Evolutionary conservation across 2,888 invertebrate species (phyloP).

Genomic region (Leptothorax acervorum): DNA sequence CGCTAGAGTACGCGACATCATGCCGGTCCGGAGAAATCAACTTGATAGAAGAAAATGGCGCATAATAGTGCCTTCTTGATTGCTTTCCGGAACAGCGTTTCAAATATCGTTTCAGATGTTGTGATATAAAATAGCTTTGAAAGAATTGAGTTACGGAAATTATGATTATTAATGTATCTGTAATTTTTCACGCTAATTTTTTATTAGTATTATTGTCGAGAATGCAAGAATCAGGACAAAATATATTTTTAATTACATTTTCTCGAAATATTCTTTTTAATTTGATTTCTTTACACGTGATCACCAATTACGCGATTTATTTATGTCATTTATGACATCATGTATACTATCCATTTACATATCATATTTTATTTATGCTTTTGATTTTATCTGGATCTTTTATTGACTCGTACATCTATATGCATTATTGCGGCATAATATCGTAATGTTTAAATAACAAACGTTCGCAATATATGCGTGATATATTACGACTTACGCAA

Average conservation of each 20-base stretch:
- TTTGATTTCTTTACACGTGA: not conserved
- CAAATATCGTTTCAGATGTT: not conserved
- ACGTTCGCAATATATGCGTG: not conserved
- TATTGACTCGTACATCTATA: not conserved
- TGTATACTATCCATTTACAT: not conserved
- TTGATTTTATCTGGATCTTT: not conserved
- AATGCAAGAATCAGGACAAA: not conserved
- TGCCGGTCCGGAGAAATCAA: conserved; percentile 2
- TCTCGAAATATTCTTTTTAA: not conserved
- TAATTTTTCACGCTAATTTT: not conserved
- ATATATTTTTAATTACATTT: not conserved
- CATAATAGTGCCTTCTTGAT: not conserved
- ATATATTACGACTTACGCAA: not conserved
- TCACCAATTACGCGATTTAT: not conserved
- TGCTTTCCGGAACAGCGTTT: not conserved
- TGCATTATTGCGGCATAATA: not conserved
- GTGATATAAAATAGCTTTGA: not conserved
- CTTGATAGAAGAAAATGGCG: not conserved
- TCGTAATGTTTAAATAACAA: not conserved
- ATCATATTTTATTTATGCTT: not conserved
- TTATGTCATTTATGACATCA: not conserved
- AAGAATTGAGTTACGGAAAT: not conserved
- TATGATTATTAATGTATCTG: not conserved
- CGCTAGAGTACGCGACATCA: not conserved
- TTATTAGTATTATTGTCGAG: not conserved